These are phyloP conservation scores for Sapajus apella DNA, from an alignment of 2,113 vertebrate genomes.

Conservation along the genomic window DNA sequence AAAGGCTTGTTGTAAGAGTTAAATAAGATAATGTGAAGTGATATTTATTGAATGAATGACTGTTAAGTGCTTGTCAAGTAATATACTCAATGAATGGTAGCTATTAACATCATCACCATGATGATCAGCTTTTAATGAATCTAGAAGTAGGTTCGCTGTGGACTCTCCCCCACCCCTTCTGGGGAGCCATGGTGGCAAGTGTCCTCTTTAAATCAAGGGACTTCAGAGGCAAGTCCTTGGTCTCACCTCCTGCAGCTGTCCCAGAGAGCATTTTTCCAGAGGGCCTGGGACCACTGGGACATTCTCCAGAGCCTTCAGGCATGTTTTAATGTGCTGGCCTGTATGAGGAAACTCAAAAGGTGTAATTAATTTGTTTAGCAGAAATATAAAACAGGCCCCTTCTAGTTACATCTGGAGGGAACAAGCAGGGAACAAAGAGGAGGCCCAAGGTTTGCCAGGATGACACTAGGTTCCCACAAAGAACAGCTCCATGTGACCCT, in stretches of 20 bases:
- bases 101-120: not conserved
- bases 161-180: not conserved
- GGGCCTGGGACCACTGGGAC: not conserved
- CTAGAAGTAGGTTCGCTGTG: not conserved
- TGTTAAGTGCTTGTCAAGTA: not conserved
- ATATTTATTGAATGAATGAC: constrained; percentile 25
- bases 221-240: not conserved
- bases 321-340: constrained; percentile 34
- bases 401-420: not conserved
- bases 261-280: constrained; percentile 54
- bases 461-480: not conserved
- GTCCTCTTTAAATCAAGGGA: not conserved
- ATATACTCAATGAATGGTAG: not conserved
- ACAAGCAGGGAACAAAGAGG: not conserved
- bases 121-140: not conserved
- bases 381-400: constrained; percentile 59
- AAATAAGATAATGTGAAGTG: constrained; percentile 14
- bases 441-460: not conserved
- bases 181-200: not conserved
- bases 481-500: not conserved
- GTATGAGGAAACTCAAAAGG: constrained; percentile 56
- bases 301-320: constrained; percentile 42
- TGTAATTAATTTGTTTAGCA: constrained; percentile 63
- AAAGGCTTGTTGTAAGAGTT: constrained; percentile 35
- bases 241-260: constrained; percentile 17